These are phyloP conservation scores for Nomada fabriciana DNA, from an alignment of 2,888 invertebrate genomes.

Conservation along the genomic window DNA sequence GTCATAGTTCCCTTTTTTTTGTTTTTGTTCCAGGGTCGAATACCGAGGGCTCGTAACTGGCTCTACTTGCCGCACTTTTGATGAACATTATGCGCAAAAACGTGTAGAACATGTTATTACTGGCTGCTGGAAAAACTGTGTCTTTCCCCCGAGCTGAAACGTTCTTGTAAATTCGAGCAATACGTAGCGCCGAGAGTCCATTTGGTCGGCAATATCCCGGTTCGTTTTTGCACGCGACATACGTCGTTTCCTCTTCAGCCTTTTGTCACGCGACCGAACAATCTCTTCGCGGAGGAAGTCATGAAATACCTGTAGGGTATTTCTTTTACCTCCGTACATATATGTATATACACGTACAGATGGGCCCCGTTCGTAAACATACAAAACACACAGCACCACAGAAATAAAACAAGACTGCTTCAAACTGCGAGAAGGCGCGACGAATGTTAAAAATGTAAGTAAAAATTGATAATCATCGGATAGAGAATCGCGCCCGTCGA, in stretches of 20 bases:
- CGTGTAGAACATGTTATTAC: conserved; percentile 37
- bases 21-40: conserved; percentile 71
- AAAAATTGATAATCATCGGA: conserved; percentile 34
- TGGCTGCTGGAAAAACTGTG: conserved; percentile 18
- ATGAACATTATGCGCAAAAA: conserved; percentile 42
- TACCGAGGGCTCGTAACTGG: conserved; percentile 75
- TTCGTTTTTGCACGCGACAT: conserved; percentile 18
- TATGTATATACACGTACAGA: not conserved
- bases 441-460: conserved; percentile 40
- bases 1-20: conserved; percentile 9
- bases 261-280: conserved; percentile 7
- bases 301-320: conserved; percentile 1
- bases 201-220: conserved; percentile 5
- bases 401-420: conserved; percentile 49
- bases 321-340: conserved; percentile 14
- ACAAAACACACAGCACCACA: not conserved
- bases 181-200: not conserved
- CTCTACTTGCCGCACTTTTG: conserved; percentile 75
- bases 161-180: conserved; percentile 34
- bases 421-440: conserved; percentile 12
- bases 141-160: not conserved
- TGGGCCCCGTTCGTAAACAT: too few species aligned
- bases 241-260: conserved; percentile 15
- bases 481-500: conserved; percentile 42
- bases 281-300: conserved; percentile 12